Percentiles rank a stretch among this genome's conserved stretches.
These are phyloP conservation scores for Eurois occulta DNA, from an alignment of 2,888 invertebrate genomes.

Conservation along the genomic window DNA sequence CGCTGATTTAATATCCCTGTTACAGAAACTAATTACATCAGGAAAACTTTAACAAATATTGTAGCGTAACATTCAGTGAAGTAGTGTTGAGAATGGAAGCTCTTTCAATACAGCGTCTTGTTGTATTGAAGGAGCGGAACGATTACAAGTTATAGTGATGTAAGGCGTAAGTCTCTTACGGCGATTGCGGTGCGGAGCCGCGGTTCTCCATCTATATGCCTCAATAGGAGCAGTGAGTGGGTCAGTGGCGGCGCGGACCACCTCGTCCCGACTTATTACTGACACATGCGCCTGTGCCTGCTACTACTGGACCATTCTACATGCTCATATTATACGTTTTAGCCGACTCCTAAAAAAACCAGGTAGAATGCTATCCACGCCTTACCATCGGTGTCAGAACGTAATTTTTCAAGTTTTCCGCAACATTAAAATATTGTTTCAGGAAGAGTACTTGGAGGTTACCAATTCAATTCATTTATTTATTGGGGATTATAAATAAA, in stretches of 20 bases:
- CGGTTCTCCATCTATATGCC: conserved; percentile 2
- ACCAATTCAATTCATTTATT: background rate
- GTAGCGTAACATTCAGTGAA: background rate
- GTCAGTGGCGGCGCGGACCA: background rate
- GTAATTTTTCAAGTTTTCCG: background rate
- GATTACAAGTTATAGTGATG: background rate
- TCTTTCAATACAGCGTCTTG: background rate
- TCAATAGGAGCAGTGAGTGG: conserved; percentile 30
- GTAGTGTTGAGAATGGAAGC: background rate
- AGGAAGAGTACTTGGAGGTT: background rate
- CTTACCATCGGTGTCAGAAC: background rate
- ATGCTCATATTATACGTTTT: background rate
- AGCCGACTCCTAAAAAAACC: background rate
- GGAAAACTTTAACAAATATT: too few relatives aligned
- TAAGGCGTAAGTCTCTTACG: background rate
- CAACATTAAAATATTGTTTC: background rate
- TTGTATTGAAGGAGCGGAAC: background rate
- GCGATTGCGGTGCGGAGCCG: background rate
- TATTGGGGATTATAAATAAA: too few relatives aligned
- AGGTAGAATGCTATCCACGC: background rate
- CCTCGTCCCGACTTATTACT: conserved; percentile 14
- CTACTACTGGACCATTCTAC: conserved; percentile 18
- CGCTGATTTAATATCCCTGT: background rate
- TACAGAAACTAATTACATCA: background rate
- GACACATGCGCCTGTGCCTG: background rate